Conservation (phyloP, 2,113 vertebrate genomes). For the Arizona elegans region DNA sequence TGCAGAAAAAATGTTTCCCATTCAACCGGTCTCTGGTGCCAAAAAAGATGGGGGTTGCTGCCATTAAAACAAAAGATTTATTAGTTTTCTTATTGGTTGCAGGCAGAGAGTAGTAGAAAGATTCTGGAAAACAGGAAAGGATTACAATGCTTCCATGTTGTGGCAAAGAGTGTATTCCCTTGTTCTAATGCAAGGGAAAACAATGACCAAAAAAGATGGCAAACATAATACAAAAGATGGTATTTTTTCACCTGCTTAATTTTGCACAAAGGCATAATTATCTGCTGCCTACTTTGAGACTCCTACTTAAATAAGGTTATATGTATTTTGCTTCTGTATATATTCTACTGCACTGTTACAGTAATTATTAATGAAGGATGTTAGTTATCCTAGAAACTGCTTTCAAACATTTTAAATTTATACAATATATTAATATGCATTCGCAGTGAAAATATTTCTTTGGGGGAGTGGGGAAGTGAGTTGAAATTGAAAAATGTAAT, state of each 20-base stretch:
- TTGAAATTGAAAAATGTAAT: not conserved
- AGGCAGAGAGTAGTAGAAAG: not conserved
- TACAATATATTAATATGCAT: not conserved
- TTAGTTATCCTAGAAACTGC: not conserved
- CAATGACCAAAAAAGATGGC: not conserved
- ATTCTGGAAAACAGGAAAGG: not conserved
- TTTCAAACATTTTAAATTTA: slow-evolving; percentile 6
- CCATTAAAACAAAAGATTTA: not conserved
- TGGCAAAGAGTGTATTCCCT: not conserved
- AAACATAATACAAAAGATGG: not conserved
- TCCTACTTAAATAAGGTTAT: not conserved
- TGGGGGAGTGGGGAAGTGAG: not conserved
- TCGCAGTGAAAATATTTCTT: not conserved
- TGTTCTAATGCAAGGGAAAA: not conserved
- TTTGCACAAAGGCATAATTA: not conserved
- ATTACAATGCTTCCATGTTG: not conserved
- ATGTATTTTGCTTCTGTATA: not conserved
- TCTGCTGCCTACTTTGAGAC: not conserved
- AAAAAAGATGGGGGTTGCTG: not conserved
- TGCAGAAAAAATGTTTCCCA: not conserved
- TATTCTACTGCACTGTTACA: not conserved
- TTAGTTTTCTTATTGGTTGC: not conserved
- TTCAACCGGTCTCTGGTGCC: not conserved
- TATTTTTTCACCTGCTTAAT: not conserved
- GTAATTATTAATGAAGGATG: not conserved